Evolutionary conservation across 2,113 vertebrate genomes (phyloP).

Genomic region (Bufo gargarizans): DNA sequence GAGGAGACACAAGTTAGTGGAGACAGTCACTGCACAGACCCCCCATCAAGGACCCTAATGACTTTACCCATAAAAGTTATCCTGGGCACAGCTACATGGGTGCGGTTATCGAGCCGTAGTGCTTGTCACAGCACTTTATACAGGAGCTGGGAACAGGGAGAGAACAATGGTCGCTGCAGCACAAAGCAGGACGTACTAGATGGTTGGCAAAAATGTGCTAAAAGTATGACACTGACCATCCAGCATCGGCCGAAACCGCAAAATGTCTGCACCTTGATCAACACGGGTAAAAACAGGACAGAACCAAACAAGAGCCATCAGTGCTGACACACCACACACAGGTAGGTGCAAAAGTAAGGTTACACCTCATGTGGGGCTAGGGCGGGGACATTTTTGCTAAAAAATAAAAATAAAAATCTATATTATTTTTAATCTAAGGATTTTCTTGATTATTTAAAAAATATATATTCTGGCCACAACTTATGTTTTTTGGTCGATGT

Average conservation of each 20-base stretch:
- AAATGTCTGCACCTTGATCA: background rate
- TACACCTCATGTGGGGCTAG: no score
- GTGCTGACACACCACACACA: background rate
- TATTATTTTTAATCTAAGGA: no score
- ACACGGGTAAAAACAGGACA: no score
- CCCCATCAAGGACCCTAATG: background rate
- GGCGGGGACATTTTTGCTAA: no score
- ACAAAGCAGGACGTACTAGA: conserved; percentile 16
- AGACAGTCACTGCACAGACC: background rate
- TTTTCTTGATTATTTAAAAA: no score
- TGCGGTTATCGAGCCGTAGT: background rate
- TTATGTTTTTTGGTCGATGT: no score
- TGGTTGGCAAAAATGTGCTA: background rate
- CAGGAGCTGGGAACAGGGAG: background rate
- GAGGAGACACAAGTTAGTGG: background rate
- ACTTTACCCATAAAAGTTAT: background rate
- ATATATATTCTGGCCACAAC: no score
- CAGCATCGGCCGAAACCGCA: background rate
- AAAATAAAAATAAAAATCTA: no score
- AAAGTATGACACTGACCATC: background rate
- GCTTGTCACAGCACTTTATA: conserved; percentile 30
- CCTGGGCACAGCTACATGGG: background rate
- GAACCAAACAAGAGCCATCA: background rate
- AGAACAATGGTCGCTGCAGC: background rate
- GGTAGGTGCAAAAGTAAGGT: no score